Evolutionary conservation across 1,140 invertebrate genomes (phyloP), one percentile per base, ranked within the genome.

Genomic region (Ceratosolen fusciceps): DNA sequence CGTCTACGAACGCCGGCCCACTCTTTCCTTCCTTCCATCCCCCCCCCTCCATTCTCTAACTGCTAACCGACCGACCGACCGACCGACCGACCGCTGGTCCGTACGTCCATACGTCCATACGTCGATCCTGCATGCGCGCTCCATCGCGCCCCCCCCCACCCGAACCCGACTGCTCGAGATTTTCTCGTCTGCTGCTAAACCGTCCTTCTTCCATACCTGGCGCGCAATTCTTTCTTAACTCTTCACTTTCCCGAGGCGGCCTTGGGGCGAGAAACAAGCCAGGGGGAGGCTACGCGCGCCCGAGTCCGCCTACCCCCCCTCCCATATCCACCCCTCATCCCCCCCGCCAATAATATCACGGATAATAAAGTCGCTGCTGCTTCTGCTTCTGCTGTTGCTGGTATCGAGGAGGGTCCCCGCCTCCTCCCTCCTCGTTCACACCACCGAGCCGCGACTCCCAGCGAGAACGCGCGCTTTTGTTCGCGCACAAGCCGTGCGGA

Each of bases 121-220:
- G n/a, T n/a, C n/a, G n/a, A n/a, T n/a, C n/a, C n/a, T n/a, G n/a
- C n/a, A n/a, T n/a, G n/a, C n/a, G n/a, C n/a, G n/a, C n/a, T n/a
- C n/a, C n/a, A n/a, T 75, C 58, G 37, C 71, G 77, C 80, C 68
- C 75, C 74, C 24, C 16, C 43, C n/a, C n/a, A n/a, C 68, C 24
- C 43, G 43, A 54, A 10, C 5, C 21, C 10, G n/a, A 10, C n/a
- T 14, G 24, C 24, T 39, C 21, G 10, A 43, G 24, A 71, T 68
- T 70, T 77, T 72, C 73, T 74, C 54, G 76, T 78, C 68, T 74
- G 73, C 73, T 74, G n/a, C n/a, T n/a, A n/a, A n/a, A n/a, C n/a
- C n/a, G n/a, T n/a, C n/a, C n/a, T n/a, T n/a, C 21, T 31, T 58
- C 37, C 29, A 68, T 68, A 31, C 71, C 71, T 39, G 34, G 49